Conservation (phyloP, 2,797 vertebrate genomes). For the Cynodonichthys magdalenae region DNA sequence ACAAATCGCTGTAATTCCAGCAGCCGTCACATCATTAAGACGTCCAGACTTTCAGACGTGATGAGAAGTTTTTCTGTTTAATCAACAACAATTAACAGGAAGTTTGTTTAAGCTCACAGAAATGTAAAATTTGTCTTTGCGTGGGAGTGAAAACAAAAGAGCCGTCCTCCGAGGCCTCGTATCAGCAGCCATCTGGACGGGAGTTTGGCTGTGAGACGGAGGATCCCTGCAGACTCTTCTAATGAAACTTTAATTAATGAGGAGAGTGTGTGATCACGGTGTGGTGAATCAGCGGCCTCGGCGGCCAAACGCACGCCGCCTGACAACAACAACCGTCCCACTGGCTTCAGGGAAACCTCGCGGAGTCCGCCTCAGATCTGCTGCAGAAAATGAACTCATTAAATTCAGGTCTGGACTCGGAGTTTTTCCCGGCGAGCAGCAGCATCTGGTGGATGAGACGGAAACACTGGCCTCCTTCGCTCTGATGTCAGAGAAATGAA, state of each 20-base stretch:
- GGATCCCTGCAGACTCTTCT: constrained; percentile 58
- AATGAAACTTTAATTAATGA: constrained; percentile 69
- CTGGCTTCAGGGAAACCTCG: constrained; percentile 50
- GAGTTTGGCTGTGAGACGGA: constrained; percentile 39
- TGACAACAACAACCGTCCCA: constrained; percentile 53
- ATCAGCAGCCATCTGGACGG: constrained; percentile 67
- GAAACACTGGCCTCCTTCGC: too few species aligned
- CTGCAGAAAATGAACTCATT: constrained; percentile 12
- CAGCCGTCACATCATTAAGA: background rate
- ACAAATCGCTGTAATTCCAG: background rate
- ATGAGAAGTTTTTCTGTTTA: constrained; percentile 31
- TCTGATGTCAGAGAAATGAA: too few species aligned
- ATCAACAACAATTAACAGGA: constrained; percentile 49
- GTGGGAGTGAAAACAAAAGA: constrained; percentile 39
- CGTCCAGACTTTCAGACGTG: constrained; percentile 36
- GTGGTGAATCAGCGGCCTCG: constrained; percentile 45
- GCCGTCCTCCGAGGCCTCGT: constrained; percentile 42
- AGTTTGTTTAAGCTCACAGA: constrained; percentile 37
- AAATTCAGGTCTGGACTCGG: too few species aligned
- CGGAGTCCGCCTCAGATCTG: constrained; percentile 1
- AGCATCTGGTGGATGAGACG: too few species aligned
- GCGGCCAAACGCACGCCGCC: constrained; percentile 32
- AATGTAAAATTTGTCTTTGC: constrained; percentile 9
- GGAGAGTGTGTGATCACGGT: constrained; percentile 50
- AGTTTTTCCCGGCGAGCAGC: too few species aligned